Evolutionary conservation across 1,140 invertebrate genomes (phyloP).

Genomic region (Brachionus plicatilis): DNA sequence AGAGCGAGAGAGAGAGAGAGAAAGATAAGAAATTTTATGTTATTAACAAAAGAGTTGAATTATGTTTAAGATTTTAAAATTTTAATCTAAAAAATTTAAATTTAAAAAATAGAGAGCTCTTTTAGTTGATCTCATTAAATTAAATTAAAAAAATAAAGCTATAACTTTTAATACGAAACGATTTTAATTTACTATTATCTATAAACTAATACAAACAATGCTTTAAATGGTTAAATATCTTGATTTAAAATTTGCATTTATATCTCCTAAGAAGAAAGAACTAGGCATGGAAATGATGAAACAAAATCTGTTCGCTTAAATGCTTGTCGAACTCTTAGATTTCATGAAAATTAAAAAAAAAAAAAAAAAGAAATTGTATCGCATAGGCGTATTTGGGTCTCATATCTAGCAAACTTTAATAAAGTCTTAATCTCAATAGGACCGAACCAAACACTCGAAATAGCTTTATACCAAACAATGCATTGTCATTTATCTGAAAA

Average conservation of each 20-base stretch:
- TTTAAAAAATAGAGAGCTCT: background rate
- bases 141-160: background rate
- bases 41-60: slow-evolving; percentile 7
- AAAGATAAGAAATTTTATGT: slow-evolving; percentile 30
- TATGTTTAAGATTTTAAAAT: slow-evolving; percentile 15
- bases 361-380: background rate
- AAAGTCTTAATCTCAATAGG: slow-evolving; percentile 17
- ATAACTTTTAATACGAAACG: background rate
- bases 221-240: background rate
- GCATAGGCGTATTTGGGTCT: background rate
- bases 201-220: slow-evolving; percentile 32
- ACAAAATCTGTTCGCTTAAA: slow-evolving; percentile 26
- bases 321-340: slow-evolving; percentile 13
- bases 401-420: background rate
- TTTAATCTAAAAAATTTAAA: slow-evolving; percentile 25
- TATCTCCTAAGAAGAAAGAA: background rate
- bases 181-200: slow-evolving; percentile 29
- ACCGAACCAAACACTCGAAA: background rate
- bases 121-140: slow-evolving; percentile 17
- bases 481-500: slow-evolving; percentile 26
- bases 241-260: slow-evolving; percentile 34
- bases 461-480: background rate
- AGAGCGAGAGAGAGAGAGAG: background rate
- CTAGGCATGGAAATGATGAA: background rate
- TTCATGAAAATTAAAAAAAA: background rate